Evolutionary conservation across 2,113 vertebrate species (phyloP).

Genomic region (Microcebus ravelobensis): DNA sequence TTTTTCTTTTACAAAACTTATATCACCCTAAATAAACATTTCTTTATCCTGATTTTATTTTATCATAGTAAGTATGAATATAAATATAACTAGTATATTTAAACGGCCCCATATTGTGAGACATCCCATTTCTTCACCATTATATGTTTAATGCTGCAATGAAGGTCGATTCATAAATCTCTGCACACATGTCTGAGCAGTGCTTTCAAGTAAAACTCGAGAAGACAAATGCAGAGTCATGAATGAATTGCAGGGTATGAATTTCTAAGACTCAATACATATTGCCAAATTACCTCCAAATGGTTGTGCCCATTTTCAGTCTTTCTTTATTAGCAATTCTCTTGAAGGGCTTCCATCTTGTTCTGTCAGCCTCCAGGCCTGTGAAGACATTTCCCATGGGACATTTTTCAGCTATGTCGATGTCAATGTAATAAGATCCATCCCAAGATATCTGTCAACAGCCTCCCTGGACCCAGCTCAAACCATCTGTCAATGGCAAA

Average conservation of each 20-base stretch:
- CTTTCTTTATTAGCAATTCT: slow-evolving; percentile 35
- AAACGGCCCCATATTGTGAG: neutral
- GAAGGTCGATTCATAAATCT: neutral
- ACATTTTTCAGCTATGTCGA: slow-evolving; percentile 53
- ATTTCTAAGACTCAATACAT: neutral
- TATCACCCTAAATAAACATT: neutral
- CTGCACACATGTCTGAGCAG: neutral
- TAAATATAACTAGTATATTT: neutral
- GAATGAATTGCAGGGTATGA: neutral
- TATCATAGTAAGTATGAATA: neutral
- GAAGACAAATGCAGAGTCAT: slow-evolving; percentile 13
- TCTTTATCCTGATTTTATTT: neutral
- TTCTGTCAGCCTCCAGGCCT: slow-evolving; percentile 48
- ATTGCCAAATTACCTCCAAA: neutral
- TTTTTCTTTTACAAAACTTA: neutral
- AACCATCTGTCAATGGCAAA: slow-evolving; percentile 70
- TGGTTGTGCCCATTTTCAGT: slow-evolving; percentile 18
- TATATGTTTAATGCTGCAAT: neutral
- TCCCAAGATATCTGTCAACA: slow-evolving; percentile 67
- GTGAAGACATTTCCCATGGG: slow-evolving; percentile 44
- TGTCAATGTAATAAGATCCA: slow-evolving; percentile 53
- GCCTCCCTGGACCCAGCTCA: slow-evolving; percentile 39
- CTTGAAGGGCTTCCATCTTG: slow-evolving; percentile 37
- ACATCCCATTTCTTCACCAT: neutral
- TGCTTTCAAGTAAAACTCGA: slow-evolving; percentile 13